Evolutionary conservation across 2,113 vertebrate genomes (phyloP), one percentile per base, ranked within the genome.

Genomic region (Seriola aureovittata): DNA sequence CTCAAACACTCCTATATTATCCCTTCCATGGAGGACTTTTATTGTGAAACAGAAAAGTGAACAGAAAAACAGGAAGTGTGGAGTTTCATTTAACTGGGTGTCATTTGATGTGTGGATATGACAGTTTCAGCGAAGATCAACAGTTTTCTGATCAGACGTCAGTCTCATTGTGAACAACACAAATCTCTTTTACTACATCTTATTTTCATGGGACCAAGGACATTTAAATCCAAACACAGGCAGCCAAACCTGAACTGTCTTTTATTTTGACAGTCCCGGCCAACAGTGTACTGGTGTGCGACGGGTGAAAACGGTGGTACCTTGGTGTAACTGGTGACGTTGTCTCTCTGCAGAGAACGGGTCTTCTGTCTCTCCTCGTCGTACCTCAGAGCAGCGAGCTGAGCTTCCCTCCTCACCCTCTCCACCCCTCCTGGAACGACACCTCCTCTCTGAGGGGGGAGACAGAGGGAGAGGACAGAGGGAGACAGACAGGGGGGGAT

Each of bases 361-460:
- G 90, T 96, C 86, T 93, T 96, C 80, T 96, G 96, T 83, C 97
- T 95, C 91, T 99, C 98, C 60, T 99, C 97, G 40, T 99, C 97
- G 1, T 97, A 97, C 88, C 97, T 96, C 0, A 97, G 94, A 0
- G 97, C 98, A 0, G 97, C 98, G 0, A 97, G 93, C 80, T 99
- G 97, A 4, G 97, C 97, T 88, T 99, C 97, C 78, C 95, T 95
- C 4, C 98, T 95, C n/a, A 97, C 90, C 4, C 93, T 94, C 92
- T 99, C 98, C 21, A 97, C 75, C 25, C 90, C 55, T 14, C 90
- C 71, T 82, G 63, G 0, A 40, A 23, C 75, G 0, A 6, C 25
- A 2, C 75, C 57, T 32, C 46, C 84, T 59, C 82, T 85, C 85
- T 89, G 69, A 66, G 46, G 17, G 21, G n/a, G 9, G 16, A 38